Evolutionary conservation across 2,797 vertebrate genomes (phyloP).

Genomic region (Serranus cabrilla): DNA sequence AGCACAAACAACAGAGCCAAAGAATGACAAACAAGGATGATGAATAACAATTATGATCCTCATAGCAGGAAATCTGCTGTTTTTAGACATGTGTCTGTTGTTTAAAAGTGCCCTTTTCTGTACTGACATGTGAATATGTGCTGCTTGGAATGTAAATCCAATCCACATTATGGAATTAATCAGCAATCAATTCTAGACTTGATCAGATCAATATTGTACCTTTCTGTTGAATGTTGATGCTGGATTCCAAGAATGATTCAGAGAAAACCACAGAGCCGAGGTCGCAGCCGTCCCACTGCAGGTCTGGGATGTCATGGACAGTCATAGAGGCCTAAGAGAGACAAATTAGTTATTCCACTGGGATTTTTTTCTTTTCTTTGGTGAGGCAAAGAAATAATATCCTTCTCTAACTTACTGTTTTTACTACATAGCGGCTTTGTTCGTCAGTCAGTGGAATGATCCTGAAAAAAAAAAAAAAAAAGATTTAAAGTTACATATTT

Average conservation of each 20-base stretch:
- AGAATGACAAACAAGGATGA: conserved; percentile 35
- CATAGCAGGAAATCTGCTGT: conserved; percentile 22
- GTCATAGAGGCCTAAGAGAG: conserved; percentile 90
- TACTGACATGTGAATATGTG: conserved; percentile 18
- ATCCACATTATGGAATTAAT: conserved; percentile 44
- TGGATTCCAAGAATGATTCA: conserved; percentile 95
- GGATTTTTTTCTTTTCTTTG: background rate
- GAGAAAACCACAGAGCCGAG: conserved; percentile 96
- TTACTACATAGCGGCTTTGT: conserved; percentile 88
- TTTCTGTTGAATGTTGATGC: conserved; percentile 92
- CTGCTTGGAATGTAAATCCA: conserved; percentile 33
- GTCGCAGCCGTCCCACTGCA: conserved; percentile 82
- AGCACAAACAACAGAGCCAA: conserved; percentile 29
- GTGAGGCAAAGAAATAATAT: background rate
- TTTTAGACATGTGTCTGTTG: conserved; percentile 30
- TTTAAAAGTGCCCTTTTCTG: conserved; percentile 24
- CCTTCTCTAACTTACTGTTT: conserved; percentile 90
- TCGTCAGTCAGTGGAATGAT: conserved; percentile 89
- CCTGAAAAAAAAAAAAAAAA: conserved; percentile 82
- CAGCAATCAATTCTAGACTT: conserved; percentile 24
- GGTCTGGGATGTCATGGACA: conserved; percentile 92
- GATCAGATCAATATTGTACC: conserved; percentile 78
- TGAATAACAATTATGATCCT: conserved; percentile 27
- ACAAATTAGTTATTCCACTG: background rate
- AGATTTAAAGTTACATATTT: background rate